A percentile compares a stretch with the other conserved stretches of the same genome.
Evolutionary conservation across 2,888 invertebrate species (phyloP).

Genomic region (Athripsodes cinereus): DNA sequence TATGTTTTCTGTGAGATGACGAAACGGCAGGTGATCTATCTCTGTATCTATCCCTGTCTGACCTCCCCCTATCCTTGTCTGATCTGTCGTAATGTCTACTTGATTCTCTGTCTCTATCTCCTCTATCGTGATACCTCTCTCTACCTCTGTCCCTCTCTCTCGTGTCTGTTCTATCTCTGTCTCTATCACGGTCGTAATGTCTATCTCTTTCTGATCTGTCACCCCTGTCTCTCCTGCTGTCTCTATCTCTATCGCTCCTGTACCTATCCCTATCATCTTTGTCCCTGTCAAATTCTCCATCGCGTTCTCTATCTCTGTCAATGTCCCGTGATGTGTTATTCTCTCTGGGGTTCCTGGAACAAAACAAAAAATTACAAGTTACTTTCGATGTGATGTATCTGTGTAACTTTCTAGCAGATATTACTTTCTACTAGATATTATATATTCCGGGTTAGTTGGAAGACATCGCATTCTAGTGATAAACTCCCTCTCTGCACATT

Average conservation of each 20-base stretch:
- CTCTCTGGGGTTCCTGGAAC: slow-evolving; percentile 46
- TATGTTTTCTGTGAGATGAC: slow-evolving; percentile 12
- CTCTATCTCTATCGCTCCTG: slow-evolving; percentile 33
- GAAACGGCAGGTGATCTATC: slow-evolving; percentile 16
- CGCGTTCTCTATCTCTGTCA: slow-evolving; percentile 39
- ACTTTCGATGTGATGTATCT: no score
- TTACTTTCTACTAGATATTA: no score
- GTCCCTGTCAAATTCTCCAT: slow-evolving; percentile 35
- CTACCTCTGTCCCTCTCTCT: slow-evolving; percentile 25
- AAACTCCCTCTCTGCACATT: no score
- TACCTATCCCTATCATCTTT: slow-evolving; percentile 24
- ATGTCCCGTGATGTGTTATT: slow-evolving; percentile 26
- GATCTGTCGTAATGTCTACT: slow-evolving; percentile 28
- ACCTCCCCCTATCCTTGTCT: slow-evolving; percentile 33
- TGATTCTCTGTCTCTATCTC: slow-evolving; percentile 28
- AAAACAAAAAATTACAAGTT: no score
- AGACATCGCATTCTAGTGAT: no score
- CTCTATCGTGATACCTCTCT: slow-evolving; percentile 5
- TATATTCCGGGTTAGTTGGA: no score
- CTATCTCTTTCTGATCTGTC: slow-evolving; percentile 28
- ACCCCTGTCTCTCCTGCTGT: slow-evolving; percentile 21
- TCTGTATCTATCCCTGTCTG: slow-evolving; percentile 14
- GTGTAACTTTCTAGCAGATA: no score
- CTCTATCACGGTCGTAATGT: slow-evolving; percentile 26
- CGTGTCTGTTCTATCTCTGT: slow-evolving; percentile 36